Evolutionary conservation across 2,888 invertebrate genomes (phyloP).

Genomic region (Calephelis perditalis): DNA sequence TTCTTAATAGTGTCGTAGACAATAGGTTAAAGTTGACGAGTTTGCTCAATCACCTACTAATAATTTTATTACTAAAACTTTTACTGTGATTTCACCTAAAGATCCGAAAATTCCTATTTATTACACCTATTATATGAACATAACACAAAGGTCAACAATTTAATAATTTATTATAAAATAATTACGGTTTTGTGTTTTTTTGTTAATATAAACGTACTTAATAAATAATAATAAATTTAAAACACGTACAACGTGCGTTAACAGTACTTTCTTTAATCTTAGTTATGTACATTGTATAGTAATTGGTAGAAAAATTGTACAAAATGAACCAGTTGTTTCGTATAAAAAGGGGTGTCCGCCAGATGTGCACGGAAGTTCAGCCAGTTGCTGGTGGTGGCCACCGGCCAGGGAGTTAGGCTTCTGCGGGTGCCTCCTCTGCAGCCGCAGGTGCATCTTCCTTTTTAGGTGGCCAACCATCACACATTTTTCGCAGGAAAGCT

Average conservation of each 20-base stretch:
- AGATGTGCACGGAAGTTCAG: constrained; percentile 54
- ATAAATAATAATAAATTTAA: constrained; percentile 71
- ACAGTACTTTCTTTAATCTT: constrained; percentile 75
- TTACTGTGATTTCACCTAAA: background rate
- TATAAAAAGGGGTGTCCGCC: constrained; percentile 72
- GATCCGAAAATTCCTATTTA: too few species aligned
- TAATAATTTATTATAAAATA: constrained; percentile 75
- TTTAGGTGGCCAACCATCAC: constrained; percentile 77
- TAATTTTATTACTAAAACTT: too few species aligned
- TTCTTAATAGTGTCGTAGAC: too few species aligned
- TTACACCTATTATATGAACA: constrained; percentile 37
- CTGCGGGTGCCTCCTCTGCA: constrained; percentile 49
- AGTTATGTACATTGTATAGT: constrained; percentile 63
- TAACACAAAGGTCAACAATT: constrained; percentile 58
- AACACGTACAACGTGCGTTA: constrained; percentile 76
- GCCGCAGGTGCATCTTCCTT: constrained; percentile 43
- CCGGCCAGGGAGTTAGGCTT: constrained; percentile 33
- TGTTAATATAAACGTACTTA: constrained; percentile 74
- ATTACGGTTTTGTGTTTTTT: constrained; percentile 65
- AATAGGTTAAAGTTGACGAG: too few species aligned
- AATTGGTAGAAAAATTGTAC: constrained; percentile 64
- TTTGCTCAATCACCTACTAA: too few species aligned
- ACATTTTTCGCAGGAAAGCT: constrained; percentile 94
- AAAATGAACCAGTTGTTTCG: constrained; percentile 54
- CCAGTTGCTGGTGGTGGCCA: constrained; percentile 30